A percentile compares a stretch with the other conserved stretches of the same genome.
phyloP scores from a whole-genome alignment of 2,113 vertebrate genomes.

The Actenoides hombroni region DNA sequence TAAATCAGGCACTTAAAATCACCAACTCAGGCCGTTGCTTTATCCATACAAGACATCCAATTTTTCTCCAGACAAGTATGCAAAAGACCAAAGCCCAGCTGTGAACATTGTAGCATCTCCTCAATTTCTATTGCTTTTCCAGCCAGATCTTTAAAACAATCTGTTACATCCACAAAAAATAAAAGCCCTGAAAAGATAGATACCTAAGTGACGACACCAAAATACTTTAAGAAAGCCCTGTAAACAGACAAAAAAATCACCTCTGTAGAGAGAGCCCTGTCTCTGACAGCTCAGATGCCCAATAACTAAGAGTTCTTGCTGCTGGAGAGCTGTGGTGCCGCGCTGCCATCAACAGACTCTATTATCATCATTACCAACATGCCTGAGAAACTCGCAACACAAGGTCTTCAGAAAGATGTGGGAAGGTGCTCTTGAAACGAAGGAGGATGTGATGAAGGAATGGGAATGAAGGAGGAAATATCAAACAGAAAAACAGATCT shows the following conservation, averaged over 20 bases:
- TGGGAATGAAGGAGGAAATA: background rate
- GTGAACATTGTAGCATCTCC: background rate
- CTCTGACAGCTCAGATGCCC: background rate
- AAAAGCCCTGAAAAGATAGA: background rate
- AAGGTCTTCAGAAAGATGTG: background rate
- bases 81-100: background rate
- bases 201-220: background rate
- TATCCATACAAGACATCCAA: background rate
- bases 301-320: background rate
- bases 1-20: background rate
- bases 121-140: background rate
- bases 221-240: background rate
- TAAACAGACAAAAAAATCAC: background rate
- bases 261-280: background rate
- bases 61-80: background rate
- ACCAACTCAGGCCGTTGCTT: background rate
- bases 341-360: background rate
- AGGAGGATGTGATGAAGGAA: background rate
- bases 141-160: background rate
- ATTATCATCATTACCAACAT: background rate
- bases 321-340: background rate
- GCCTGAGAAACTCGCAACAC: background rate
- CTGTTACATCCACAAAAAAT: background rate
- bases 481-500: background rate
- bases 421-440: background rate